Conservation (phyloP, 2,113 vertebrate genomes). For the Nicator chloris region DNA sequence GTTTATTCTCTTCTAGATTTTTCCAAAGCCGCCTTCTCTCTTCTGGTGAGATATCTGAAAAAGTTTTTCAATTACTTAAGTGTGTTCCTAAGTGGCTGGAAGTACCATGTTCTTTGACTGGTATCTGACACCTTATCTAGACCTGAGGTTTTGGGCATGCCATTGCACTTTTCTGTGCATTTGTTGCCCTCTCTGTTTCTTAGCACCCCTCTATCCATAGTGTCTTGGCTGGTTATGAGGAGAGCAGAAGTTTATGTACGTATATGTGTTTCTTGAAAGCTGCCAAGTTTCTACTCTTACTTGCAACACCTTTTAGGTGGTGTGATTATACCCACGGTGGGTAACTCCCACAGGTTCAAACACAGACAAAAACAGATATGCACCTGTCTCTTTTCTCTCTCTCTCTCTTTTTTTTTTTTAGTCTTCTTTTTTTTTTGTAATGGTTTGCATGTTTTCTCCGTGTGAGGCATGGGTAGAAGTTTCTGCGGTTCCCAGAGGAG, state of each 20-base stretch:
- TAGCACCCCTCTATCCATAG: not conserved
- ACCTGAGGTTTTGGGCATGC: not conserved
- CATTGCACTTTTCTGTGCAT: not conserved
- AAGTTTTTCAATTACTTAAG: not conserved
- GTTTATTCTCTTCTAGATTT: not conserved
- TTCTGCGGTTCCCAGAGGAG: constrained; percentile 4
- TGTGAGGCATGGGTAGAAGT: not conserved
- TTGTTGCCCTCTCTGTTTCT: not conserved
- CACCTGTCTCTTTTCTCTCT: not conserved
- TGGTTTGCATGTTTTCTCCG: not conserved
- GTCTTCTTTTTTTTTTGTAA: not conserved
- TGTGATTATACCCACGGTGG: accelerated
- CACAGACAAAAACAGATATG: not conserved
- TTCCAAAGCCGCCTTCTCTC: not conserved
- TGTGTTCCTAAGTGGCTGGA: not conserved
- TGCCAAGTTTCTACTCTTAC: not conserved
- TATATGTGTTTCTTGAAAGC: not conserved
- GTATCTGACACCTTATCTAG: not conserved
- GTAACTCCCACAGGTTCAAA: not conserved
- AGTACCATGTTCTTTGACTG: not conserved
- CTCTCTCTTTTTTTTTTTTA: not conserved
- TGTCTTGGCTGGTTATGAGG: not conserved
- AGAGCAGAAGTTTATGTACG: not conserved
- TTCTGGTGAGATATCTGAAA: not conserved
- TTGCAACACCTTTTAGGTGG: not conserved